These are phyloP conservation scores for Oreonectes daqikongensis DNA, from an alignment of 2,797 vertebrate genomes.

Conservation along the genomic window DNA sequence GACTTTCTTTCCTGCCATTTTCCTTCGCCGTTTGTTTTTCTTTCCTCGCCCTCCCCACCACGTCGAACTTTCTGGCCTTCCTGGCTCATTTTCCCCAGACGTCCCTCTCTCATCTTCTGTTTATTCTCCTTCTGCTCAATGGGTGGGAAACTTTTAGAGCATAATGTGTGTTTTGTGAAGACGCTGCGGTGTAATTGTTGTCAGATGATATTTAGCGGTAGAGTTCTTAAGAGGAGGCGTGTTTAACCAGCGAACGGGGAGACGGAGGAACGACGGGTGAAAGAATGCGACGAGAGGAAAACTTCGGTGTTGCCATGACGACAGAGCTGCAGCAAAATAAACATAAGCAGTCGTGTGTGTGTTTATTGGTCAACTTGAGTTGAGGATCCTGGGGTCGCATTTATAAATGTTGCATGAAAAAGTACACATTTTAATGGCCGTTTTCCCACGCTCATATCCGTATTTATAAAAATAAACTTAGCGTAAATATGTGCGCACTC, in stretches of 20 bases:
- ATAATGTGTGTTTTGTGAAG: slow-evolving; percentile 58
- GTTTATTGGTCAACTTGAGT: not conserved
- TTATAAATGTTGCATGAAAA: too few relatives aligned
- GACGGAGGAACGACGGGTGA: not conserved
- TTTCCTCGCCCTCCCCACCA: slow-evolving; percentile 19
- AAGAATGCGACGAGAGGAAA: slow-evolving; percentile 46
- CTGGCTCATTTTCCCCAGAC: slow-evolving; percentile 38
- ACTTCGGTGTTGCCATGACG: slow-evolving; percentile 66
- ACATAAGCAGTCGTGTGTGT: slow-evolving; percentile 50
- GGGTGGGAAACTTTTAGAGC: slow-evolving; percentile 43
- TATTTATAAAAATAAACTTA: too few relatives aligned
- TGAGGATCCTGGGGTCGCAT: not conserved
- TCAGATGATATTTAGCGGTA: slow-evolving; percentile 71
- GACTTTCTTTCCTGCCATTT: slow-evolving; percentile 35
- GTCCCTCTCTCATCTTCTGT: slow-evolving; percentile 34
- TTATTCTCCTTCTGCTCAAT: slow-evolving; percentile 29
- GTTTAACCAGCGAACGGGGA: slow-evolving; percentile 22
- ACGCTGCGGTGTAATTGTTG: slow-evolving; percentile 68
- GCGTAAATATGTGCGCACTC: too few relatives aligned
- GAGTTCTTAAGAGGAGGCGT: slow-evolving; percentile 49
- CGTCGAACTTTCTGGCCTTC: slow-evolving; percentile 53
- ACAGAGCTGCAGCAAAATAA: slow-evolving; percentile 69
- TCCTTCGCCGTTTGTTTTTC: slow-evolving; percentile 48
- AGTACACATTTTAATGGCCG: too few relatives aligned
- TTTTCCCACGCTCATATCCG: too few relatives aligned